Evolutionary conservation across 2,113 vertebrate species (phyloP), one percentile per base, ranked within the genome.

Genomic region (Orycteropus afer): DNA sequence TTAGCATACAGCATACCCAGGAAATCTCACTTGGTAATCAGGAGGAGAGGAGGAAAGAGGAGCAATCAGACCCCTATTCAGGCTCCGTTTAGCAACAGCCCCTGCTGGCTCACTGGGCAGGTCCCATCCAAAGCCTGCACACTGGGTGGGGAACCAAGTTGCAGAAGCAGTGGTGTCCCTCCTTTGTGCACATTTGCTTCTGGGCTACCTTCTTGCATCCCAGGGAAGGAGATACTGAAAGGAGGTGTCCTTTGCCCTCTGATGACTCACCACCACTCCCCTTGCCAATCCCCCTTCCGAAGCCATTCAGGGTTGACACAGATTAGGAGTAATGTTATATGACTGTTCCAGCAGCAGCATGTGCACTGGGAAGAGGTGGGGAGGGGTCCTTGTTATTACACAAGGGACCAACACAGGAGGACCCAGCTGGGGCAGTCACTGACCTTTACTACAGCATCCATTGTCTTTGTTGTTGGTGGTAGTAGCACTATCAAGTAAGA

Each of bases 51-150:
- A 97, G 93, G 85, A 96, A 98, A 98, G 98, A 98, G 98, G 98
- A 98, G 98, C 98, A 98, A 98, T 98, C 98, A 98, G 98, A 98
- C 97, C 98, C 98, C 88, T 98, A 98, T 98, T 98, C 98, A 98
- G 97, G 84, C 96, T 98, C 96, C 84, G 51, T 98, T 98, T 98
- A 97, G 98, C 96, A 96, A 98, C 98, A 98, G 97, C 98, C 98
- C 98, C 98, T 98, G 97, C 97, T 97, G 97, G 97, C 97, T 97
- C 97, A 83, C 96, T 94, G 89, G 83, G 89, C 83, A 86, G 80
- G 90, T 91, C 90, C 91, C 61, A 91, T 65, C 47, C 53, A 80
- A 81, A 13, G 69, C 86, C 78, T n/a, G 91, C 71, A 89, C 65
- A 17, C 73, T 23, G 55, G 63, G 83, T 65, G 45, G 93, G 74